Evolutionary conservation across 2,888 invertebrate species (phyloP).

Genomic region (Dryadula phaetusa): DNA sequence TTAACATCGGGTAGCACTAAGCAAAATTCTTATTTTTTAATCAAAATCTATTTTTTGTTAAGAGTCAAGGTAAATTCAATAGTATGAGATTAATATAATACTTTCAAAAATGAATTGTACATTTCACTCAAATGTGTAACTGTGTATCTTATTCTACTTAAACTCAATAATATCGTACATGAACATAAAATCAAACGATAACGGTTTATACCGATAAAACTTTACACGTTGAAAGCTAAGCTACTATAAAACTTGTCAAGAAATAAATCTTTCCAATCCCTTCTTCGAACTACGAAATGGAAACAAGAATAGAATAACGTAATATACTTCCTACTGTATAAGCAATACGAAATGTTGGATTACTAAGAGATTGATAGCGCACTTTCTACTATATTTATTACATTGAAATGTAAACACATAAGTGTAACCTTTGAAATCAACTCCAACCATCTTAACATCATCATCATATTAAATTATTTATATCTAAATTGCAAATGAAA

Average conservation of each 20-base stretch:
- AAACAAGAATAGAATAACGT: slow-evolving; percentile 43
- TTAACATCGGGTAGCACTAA: slow-evolving; percentile 33
- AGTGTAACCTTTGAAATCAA: background rate
- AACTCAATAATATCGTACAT: slow-evolving; percentile 14
- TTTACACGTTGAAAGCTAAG: slow-evolving; percentile 37
- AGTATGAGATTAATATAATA: no score
- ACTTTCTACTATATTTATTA: slow-evolving; percentile 33
- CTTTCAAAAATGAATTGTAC: no score
- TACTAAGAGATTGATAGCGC: slow-evolving; percentile 38
- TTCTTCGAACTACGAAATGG: slow-evolving; percentile 39
- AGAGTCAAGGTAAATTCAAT: background rate
- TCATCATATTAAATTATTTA: no score
- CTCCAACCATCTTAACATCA: background rate
- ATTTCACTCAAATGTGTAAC: background rate
- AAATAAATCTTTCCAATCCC: slow-evolving; percentile 42
- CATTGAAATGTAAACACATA: slow-evolving; percentile 29
- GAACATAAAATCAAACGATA: slow-evolving; percentile 31
- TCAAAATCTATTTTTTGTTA: background rate
- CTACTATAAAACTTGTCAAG: slow-evolving; percentile 43
- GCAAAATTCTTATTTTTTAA: background rate
- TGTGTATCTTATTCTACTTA: slow-evolving; percentile 6
- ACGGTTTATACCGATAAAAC: slow-evolving; percentile 42
- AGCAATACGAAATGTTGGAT: slow-evolving; percentile 33
- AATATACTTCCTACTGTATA: slow-evolving; percentile 36
- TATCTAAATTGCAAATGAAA: no score